Conservation (phyloP, 2,888 invertebrate species). For the Trilocha varians region DNA sequence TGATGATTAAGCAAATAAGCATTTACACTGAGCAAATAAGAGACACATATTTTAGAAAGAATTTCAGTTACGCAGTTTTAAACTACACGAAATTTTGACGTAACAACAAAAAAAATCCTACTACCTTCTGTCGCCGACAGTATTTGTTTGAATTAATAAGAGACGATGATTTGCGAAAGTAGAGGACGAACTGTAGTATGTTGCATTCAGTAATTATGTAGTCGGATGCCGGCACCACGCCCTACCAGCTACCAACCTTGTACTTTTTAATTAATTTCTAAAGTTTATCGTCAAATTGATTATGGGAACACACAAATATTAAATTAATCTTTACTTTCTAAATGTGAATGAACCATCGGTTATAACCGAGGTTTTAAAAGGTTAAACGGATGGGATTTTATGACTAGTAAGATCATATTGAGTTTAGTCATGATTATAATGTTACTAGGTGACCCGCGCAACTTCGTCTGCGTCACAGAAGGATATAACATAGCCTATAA, state of each 20-base stretch:
- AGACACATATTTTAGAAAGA: no score
- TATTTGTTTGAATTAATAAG: conserved; percentile 54
- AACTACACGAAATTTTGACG: not conserved
- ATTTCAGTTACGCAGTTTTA: conserved; percentile 3
- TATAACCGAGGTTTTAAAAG: no score
- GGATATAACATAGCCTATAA: no score
- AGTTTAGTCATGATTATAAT: no score
- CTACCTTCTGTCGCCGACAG: conserved; percentile 18
- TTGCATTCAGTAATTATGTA: conserved; percentile 51
- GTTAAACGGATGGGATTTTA: no score
- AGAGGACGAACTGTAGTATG: conserved; percentile 42
- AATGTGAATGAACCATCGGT: no score
- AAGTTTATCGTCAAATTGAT: not conserved
- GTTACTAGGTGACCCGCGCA: no score
- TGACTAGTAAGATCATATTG: no score
- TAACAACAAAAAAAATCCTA: conserved; percentile 10
- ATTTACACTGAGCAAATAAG: no score
- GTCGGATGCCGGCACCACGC: conserved; percentile 27
- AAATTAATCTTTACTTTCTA: no score
- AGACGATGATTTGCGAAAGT: conserved; percentile 64
- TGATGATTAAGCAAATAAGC: no score
- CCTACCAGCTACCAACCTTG: conserved; percentile 11
- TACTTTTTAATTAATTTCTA: not conserved
- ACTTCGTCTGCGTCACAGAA: no score
- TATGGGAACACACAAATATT: not conserved